Percentiles rank a stretch among this genome's conserved stretches.
These are phyloP conservation scores for Philotrypesis tridentata DNA, from an alignment of 1,140 invertebrate species.

Conservation along the genomic window DNA sequence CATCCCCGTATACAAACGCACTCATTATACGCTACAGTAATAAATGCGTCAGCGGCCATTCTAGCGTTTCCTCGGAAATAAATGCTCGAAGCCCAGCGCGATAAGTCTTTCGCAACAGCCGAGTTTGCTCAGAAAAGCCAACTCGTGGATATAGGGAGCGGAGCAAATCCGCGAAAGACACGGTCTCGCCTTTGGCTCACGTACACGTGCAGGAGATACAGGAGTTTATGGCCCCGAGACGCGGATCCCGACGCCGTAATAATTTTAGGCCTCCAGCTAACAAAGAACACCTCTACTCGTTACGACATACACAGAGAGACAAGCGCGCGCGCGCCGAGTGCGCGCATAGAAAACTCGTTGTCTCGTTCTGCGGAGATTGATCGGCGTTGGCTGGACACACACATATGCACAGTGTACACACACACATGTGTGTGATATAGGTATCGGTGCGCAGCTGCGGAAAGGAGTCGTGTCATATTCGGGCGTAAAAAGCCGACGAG, in stretches of 20 bases:
- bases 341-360: neutral
- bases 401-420: too few species aligned
- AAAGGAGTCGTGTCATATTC: neutral
- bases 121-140: too few species aligned
- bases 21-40: slow-evolving; percentile 34
- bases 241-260: slow-evolving; percentile 16
- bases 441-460: neutral
- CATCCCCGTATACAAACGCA: neutral
- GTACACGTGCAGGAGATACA: neutral
- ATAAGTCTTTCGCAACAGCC: slow-evolving; percentile 14
- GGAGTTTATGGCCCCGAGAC: slow-evolving; percentile 36
- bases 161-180: neutral
- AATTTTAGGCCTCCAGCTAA: slow-evolving; percentile 28
- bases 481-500: neutral
- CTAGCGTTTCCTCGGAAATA: neutral
- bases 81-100: neutral
- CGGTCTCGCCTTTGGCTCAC: neutral
- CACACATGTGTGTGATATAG: too few species aligned
- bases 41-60: neutral
- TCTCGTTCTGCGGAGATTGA: neutral
- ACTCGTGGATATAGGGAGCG: too few species aligned
- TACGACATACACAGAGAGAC: slow-evolving; percentile 3
- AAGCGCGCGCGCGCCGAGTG: neutral
- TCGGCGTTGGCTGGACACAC: neutral
- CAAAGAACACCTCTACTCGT: slow-evolving; percentile 40